Evolutionary conservation across 2,888 invertebrate genomes (phyloP), one percentile per base, ranked within the genome.

Genomic region (Drosophila antonietae): DNA sequence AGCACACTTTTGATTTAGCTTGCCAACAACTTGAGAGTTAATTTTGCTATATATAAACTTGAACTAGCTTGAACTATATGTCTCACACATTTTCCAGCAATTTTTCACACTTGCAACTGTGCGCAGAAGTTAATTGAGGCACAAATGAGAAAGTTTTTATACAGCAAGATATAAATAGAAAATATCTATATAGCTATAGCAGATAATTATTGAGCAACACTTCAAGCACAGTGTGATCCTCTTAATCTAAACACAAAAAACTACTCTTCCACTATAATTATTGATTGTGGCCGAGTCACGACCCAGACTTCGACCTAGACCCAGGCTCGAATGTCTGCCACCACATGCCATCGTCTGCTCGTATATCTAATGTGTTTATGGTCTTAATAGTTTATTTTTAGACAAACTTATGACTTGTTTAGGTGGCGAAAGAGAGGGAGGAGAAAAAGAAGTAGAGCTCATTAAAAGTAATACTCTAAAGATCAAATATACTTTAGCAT

Each of bases 401-500:
- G 23, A 47, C 46, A 28, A 28, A 23, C 46, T 23, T 31, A n/a
- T 49, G 49, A n/a, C 49, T 51, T 51, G 31, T 12, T 7, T 18
- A 47, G 28, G n/a, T 2, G 15, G 28, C 1, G 47, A 47, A 9
- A 9, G 14, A 15, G 37, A 9, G 14, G 6, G 37, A 37, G 37
- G 6, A 37, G 37, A 3, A 10, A 6, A 2, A 51, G 18, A 3
- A 31, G 4, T n/a, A 15, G 47, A 31, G 23, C 10, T 12, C 18
- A 51, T 51, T 33, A 33, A 33, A 33, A 33, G 18, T 18, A 51
- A 51, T 33, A 51, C 33, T 14, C 52, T 23, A 53, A 15, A 53
- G 52, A 52, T 53, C 52, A 53, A 37, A 53, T 37, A 23, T 23
- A 53, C 20, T 23, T 37, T 52, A 20, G 35, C 51, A 51, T 53